Percentiles rank a stretch among this genome's conserved stretches.
These are phyloP conservation scores for Bucorvus abyssinicus DNA, from an alignment of 2,797 vertebrate species.

Conservation along the genomic window DNA sequence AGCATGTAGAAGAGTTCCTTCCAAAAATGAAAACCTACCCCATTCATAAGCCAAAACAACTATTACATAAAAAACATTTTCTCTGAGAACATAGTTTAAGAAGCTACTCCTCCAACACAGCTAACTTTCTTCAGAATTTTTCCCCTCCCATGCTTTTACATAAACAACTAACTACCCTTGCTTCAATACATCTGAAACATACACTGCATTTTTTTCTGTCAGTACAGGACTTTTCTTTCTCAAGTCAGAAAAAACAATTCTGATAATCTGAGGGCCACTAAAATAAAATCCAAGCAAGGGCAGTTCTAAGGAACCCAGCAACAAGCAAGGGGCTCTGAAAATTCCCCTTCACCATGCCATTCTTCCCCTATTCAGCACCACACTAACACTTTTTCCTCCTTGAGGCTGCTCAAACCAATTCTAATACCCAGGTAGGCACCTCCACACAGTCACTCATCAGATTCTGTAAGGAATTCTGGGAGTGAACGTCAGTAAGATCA, in stretches of 20 bases:
- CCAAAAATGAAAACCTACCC: neutral
- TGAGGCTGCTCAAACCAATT: neutral
- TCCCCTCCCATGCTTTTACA: neutral
- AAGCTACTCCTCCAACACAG: neutral
- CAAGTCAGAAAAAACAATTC: neutral
- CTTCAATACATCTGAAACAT: neutral
- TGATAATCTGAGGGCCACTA: neutral
- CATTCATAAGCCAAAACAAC: neutral
- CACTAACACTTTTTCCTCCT: neutral
- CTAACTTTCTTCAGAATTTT: neutral
- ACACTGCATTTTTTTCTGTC: neutral
- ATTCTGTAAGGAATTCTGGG: neutral
- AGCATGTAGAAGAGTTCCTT: neutral
- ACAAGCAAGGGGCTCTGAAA: neutral
- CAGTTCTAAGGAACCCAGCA: neutral
- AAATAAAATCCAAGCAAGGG: neutral
- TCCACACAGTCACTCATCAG: neutral
- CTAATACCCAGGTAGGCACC: neutral
- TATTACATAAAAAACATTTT: neutral
- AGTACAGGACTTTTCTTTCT: neutral
- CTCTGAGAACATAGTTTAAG: neutral
- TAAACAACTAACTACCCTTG: neutral
- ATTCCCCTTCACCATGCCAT: accelerated
- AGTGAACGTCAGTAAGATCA: neutral
- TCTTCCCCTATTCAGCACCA: neutral